A percentile compares a stretch with the other conserved stretches of the same genome.
Conservation (phyloP, 2,888 invertebrate genomes). For the Cataglyphis albicans region DNA sequence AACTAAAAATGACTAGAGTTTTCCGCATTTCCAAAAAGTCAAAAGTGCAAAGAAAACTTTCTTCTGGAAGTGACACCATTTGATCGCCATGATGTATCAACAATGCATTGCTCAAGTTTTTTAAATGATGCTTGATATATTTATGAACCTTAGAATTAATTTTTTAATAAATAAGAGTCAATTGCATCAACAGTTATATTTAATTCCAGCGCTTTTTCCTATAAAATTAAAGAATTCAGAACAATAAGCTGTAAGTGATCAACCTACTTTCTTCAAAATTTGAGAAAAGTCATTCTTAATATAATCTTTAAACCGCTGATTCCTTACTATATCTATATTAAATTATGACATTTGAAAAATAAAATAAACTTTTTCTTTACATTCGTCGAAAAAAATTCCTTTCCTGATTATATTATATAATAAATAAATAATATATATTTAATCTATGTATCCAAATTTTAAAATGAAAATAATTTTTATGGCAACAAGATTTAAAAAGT, state of each 20-base stretch:
- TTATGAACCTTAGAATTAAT: conserved; percentile 16
- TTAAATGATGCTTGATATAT: conserved; percentile 61
- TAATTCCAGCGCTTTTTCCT: background rate
- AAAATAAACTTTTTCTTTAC: background rate
- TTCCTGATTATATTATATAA: background rate
- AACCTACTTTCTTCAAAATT: background rate
- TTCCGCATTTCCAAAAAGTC: conserved; percentile 15
- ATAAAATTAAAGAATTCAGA: background rate
- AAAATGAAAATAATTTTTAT: background rate
- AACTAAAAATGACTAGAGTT: background rate
- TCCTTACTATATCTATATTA: background rate
- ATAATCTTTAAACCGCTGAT: background rate
- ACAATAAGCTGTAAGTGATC: background rate
- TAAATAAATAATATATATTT: background rate
- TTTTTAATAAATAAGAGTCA: conserved; percentile 28
- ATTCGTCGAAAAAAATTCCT: background rate
- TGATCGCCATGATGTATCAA: conserved; percentile 39
- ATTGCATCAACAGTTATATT: background rate
- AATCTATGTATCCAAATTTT: background rate
- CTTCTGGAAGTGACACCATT: background rate
- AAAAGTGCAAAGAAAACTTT: conserved; percentile 10
- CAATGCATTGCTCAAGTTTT: conserved; percentile 72
- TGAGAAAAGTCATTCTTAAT: background rate
- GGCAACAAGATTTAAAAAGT: background rate
- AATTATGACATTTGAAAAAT: background rate